These are phyloP conservation scores for Colius striatus DNA, from an alignment of 2,113 vertebrate species.

Conservation along the genomic window DNA sequence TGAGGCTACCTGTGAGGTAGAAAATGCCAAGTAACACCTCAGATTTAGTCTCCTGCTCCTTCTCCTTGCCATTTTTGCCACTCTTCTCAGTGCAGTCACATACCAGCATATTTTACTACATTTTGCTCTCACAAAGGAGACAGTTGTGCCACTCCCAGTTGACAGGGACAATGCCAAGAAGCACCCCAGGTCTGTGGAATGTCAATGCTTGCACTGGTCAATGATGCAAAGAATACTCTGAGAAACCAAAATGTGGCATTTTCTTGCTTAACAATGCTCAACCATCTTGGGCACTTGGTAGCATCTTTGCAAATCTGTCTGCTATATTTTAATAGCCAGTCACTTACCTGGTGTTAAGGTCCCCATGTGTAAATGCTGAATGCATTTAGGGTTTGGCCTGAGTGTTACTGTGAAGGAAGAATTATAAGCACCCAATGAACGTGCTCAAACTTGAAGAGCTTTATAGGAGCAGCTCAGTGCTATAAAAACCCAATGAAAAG, in stretches of 20 bases:
- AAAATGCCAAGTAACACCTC: not conserved
- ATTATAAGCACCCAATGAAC: fast-evolving
- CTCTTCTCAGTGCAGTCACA: not conserved
- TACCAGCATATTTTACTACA: fast-evolving
- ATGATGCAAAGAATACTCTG: not conserved
- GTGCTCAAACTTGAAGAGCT: not conserved
- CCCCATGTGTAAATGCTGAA: not conserved
- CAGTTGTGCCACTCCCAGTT: not conserved
- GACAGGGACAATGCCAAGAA: not conserved
- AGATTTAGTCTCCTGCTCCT: not conserved
- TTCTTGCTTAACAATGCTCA: not conserved
- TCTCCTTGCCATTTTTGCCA: not conserved
- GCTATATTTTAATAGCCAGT: not conserved
- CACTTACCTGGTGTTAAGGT: not conserved
- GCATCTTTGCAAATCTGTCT: not conserved
- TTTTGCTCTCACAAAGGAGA: not conserved
- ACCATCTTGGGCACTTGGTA: not conserved
- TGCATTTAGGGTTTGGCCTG: not conserved
- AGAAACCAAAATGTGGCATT: not conserved
- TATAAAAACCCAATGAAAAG: not conserved
- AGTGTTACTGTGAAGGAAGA: not conserved
- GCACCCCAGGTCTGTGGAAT: not conserved
- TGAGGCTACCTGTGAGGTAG: not conserved
- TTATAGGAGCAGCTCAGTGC: not conserved
- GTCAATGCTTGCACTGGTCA: fast-evolving